phyloP scores from a whole-genome alignment of 1,140 invertebrate genomes.

The Bactericera cockerelli region DNA sequence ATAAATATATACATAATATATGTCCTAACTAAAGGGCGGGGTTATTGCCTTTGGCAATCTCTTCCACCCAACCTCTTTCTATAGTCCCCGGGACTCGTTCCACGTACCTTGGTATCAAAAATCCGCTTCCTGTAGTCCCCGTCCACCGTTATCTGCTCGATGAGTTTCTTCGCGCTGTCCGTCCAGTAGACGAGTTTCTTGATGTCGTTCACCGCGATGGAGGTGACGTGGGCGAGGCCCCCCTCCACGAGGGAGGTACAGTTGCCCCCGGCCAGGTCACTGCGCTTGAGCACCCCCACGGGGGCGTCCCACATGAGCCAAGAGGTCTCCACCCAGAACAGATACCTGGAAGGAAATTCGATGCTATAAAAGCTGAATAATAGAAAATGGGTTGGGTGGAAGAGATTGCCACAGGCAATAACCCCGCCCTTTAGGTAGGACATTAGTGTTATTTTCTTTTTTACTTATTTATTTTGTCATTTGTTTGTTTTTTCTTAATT shows the following conservation, averaged over 20 bases:
- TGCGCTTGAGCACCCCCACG: neutral
- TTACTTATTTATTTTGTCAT: too few relatives aligned
- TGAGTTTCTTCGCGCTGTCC: neutral
- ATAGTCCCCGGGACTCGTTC: too few relatives aligned
- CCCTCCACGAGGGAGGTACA: neutral
- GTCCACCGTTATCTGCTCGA: neutral
- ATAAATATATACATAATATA: too few relatives aligned
- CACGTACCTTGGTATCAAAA: neutral
- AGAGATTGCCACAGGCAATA: too few relatives aligned
- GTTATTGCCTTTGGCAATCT: too few relatives aligned
- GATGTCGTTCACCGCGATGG: neutral
- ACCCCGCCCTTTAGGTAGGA: too few relatives aligned
- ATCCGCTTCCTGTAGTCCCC: neutral
- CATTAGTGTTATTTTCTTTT: too few relatives aligned
- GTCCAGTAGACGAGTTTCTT: neutral
- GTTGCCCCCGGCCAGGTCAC: neutral
- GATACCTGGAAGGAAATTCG: slow-evolving; percentile 4
- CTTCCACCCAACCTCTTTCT: too few relatives aligned
- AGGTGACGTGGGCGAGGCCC: neutral
- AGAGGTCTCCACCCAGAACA: neutral
- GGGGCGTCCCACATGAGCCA: slow-evolving; percentile 3
- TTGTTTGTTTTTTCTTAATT: too few relatives aligned
- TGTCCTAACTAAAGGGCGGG: too few relatives aligned
- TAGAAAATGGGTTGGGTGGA: too few relatives aligned
- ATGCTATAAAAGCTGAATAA: too few relatives aligned